Evolutionary conservation across 1,140 invertebrate species (phyloP), one percentile per base, ranked within the genome.

Genomic region (Lepeophtheirus salmonis): DNA sequence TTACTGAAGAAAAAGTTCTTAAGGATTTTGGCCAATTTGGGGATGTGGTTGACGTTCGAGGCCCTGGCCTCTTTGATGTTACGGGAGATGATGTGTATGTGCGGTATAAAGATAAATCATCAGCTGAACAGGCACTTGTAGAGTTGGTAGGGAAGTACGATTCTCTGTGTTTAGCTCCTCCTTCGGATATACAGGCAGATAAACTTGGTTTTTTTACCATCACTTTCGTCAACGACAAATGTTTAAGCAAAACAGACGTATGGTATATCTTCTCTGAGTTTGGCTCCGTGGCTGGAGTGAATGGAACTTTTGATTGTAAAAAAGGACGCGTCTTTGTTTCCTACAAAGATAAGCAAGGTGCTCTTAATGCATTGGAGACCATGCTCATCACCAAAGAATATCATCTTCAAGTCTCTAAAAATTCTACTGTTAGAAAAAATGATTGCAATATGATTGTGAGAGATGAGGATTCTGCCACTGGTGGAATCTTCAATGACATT

Each of bases 351-450:
- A 61, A 61, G 59, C 59, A 61, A 26, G 59, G 59, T 14, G 59
- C 59, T 22, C 59, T 61, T 2, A 59, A 61, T 30, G 59, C 59
- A 14, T 48, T 61, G 16, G 59, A 61, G 49, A 61, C 59, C 23
- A 61, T 61, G 59, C 51, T 61, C 14, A 61, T 61, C 23, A 61
- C 59, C 50, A 61, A 61, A 50, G 59, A 61, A 50, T 61, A 61
- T 30, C 59, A 61, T 41, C 50, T 61, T 16, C 59, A 61, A 25
- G 59, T 61, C 18, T 61, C 59, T 12, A 61, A 61, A 24, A 61
- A 61, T 22, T 61, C 59, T 13, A 61, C 59, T 14, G 59, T 61
- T 6, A 52, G 59, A 25, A 61, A 61, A 25, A 61, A 61, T 48
- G 59, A 61, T 23, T 61, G 50, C 20, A 61, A 61, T 26, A 48